These are phyloP conservation scores for Orycteropus afer DNA, from an alignment of 2,113 vertebrate genomes.

Conservation along the genomic window DNA sequence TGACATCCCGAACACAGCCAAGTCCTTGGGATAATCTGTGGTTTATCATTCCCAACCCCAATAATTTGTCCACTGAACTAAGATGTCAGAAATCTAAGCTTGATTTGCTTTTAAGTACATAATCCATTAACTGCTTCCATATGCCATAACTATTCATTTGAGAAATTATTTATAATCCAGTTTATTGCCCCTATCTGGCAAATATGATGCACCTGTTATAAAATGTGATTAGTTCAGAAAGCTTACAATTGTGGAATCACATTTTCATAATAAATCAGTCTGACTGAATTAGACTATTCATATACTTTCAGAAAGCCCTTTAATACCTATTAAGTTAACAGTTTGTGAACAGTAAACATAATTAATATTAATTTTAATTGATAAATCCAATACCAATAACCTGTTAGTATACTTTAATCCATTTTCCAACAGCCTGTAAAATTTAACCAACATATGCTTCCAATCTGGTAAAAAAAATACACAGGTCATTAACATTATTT, in stretches of 20 bases:
- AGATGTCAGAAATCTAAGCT: conserved; percentile 45
- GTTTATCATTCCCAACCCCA: neutral
- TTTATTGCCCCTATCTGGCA: conserved; percentile 60
- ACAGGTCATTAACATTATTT: conserved; percentile 72
- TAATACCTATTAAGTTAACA: conserved; percentile 75
- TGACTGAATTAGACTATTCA: conserved; percentile 67
- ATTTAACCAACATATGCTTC: conserved; percentile 76
- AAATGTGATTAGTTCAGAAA: conserved; percentile 73
- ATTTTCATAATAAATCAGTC: conserved; percentile 70
- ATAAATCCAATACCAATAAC: conserved; percentile 76
- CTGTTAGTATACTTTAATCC: conserved; percentile 55
- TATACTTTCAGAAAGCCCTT: conserved; percentile 61
- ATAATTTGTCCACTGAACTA: conserved; percentile 45
- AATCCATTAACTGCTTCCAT: conserved; percentile 62
- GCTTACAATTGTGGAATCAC: conserved; percentile 62
- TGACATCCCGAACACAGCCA: neutral
- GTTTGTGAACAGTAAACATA: conserved; percentile 71
- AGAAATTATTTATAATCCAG: conserved; percentile 74
- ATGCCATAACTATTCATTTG: conserved; percentile 57
- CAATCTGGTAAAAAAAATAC: conserved; percentile 70
- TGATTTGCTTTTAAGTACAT: conserved; percentile 61
- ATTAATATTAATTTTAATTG: conserved; percentile 78
- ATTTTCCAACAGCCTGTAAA: conserved; percentile 70
- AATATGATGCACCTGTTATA: conserved; percentile 65
- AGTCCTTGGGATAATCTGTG: neutral